phyloP scores from a whole-genome alignment of 2,888 invertebrate species.

The Nemotelus pantherinus region DNA sequence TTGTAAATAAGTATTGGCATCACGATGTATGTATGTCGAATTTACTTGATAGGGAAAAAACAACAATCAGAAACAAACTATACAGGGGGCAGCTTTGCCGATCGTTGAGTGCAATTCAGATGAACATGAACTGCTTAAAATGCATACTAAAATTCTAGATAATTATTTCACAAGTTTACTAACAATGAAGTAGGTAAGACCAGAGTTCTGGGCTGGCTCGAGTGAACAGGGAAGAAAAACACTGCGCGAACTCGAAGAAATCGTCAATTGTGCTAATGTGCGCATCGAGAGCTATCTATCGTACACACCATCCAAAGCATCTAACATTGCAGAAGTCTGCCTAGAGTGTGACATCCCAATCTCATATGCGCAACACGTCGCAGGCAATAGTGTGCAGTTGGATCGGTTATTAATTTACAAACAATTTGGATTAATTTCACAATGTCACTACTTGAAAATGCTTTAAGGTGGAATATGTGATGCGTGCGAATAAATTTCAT shows the following conservation, averaged over 20 bases:
- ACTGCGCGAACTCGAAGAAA: too few species aligned
- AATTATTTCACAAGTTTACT: constrained; percentile 18
- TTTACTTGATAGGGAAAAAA: too few species aligned
- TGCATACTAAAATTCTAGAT: constrained; percentile 4
- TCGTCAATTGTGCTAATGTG: too few species aligned
- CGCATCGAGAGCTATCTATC: too few species aligned
- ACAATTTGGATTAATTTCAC: constrained; percentile 9
- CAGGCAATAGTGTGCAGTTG: not conserved
- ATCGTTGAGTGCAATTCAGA: constrained; percentile 11
- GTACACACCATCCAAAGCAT: not conserved
- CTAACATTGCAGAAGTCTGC: not conserved
- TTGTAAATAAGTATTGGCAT: not conserved
- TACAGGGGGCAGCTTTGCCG: not conserved
- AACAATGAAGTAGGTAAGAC: constrained; percentile 1
- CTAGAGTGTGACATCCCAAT: not conserved
- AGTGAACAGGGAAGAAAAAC: not conserved
- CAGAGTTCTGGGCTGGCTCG: not conserved
- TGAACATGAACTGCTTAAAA: constrained; percentile 17
- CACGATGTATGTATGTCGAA: not conserved
- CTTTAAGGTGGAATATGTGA: not conserved
- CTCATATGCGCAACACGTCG: constrained; percentile 7
- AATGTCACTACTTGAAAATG: constrained; percentile 6
- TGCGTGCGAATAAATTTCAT: constrained; percentile 36
- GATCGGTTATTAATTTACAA: constrained; percentile 35
- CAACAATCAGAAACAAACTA: not conserved